phyloP scores from a whole-genome alignment of 2,888 invertebrate genomes.

The Arctia plantaginis region DNA sequence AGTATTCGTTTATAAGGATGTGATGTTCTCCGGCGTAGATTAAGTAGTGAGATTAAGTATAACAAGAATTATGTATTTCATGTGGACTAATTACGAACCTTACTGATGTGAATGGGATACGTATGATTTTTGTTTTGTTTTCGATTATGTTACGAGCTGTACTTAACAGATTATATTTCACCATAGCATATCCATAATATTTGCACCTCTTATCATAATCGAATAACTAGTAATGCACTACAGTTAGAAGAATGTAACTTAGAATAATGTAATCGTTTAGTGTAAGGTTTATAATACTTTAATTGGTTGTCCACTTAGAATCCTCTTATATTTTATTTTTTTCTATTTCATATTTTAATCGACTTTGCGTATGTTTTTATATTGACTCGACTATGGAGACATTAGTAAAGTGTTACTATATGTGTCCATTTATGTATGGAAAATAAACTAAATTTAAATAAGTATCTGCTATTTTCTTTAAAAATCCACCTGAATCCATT shows the following conservation, averaged over 20 bases:
- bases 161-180: slow-evolving; percentile 41
- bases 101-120: slow-evolving; percentile 40
- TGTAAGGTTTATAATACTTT: slow-evolving; percentile 71
- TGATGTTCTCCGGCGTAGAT: slow-evolving; percentile 51
- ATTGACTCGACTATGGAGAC: slow-evolving; percentile 68
- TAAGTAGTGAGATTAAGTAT: slow-evolving; percentile 56
- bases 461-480: slow-evolving; percentile 46
- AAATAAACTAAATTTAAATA: slow-evolving; percentile 79
- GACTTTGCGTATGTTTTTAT: slow-evolving; percentile 79
- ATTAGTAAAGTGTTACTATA: slow-evolving; percentile 76
- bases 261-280: slow-evolving; percentile 77
- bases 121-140: slow-evolving; percentile 28
- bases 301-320: slow-evolving; percentile 73
- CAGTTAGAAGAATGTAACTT: slow-evolving; percentile 64
- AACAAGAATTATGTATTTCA: slow-evolving; percentile 54
- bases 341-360: slow-evolving; percentile 78
- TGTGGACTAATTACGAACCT: slow-evolving; percentile 39
- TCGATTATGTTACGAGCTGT: slow-evolving; percentile 40
- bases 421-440: slow-evolving; percentile 82
- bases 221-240: slow-evolving; percentile 59
- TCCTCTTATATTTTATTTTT: slow-evolving; percentile 75
- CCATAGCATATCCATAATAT: slow-evolving; percentile 44
- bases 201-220: slow-evolving; percentile 59
- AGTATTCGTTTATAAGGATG: slow-evolving; percentile 57
- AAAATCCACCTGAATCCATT: neutral